phyloP scores from a whole-genome alignment of 2,797 vertebrate genomes.

The Rhinoraja longicauda region DNA sequence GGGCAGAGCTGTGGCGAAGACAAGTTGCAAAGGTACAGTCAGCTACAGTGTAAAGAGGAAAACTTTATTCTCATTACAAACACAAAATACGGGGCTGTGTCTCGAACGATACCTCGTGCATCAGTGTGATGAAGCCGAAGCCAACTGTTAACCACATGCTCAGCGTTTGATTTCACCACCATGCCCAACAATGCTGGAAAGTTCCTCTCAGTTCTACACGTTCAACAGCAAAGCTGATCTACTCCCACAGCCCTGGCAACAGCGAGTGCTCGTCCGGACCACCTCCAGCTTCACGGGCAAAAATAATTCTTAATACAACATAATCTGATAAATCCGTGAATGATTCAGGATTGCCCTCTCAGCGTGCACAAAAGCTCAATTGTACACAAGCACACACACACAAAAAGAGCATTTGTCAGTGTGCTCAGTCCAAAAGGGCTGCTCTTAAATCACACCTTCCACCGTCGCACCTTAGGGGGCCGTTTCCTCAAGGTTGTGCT shows the following conservation, averaged over 20 bases:
- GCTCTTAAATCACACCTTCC: not conserved
- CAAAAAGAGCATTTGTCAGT: not conserved
- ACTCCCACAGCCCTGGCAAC: not conserved
- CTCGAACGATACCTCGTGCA: too few relatives aligned
- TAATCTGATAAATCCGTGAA: not conserved
- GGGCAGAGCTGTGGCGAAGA: too few relatives aligned
- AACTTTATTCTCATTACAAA: too few relatives aligned
- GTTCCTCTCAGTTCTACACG: not conserved
- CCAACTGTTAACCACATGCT: not conserved
- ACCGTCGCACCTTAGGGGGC: too few relatives aligned
- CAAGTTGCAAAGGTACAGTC: too few relatives aligned
- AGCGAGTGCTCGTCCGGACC: not conserved
- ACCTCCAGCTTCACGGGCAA: not conserved
- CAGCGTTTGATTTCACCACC: not conserved
- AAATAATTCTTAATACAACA: not conserved
- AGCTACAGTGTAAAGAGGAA: too few relatives aligned
- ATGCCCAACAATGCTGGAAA: too few relatives aligned
- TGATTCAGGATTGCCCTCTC: not conserved
- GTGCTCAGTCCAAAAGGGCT: not conserved
- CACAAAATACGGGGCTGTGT: too few relatives aligned
- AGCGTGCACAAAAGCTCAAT: not conserved
- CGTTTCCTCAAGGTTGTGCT: not conserved
- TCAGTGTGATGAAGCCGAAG: not conserved
- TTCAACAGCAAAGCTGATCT: not conserved
- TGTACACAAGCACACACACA: not conserved